Base-by-base conservation (phyloP, 2,113 vertebrate genomes). In the Phoenicopterus ruber region DNA sequence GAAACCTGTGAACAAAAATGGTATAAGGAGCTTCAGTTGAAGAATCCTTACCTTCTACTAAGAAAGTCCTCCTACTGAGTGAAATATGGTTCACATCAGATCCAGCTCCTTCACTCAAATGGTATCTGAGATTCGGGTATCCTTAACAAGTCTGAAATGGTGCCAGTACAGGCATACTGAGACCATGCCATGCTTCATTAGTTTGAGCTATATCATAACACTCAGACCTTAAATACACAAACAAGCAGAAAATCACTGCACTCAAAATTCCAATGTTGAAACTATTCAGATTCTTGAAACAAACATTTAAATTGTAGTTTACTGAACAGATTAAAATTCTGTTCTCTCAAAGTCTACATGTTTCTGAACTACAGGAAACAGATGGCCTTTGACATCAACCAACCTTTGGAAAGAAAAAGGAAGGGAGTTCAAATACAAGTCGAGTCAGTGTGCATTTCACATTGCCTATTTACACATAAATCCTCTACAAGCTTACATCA, bases 331-430 rank as follows among this genome's bases (percentile, higher is more conserved):
- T 96, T 91, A 90, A 93, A 95, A 89, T 90, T 77, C 42, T 77
- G 12, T 83, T 83, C 69, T 69, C 17, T 96, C 73, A 78, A 57
- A 55, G 71, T 59, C 91, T 95, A 50, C 22, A 63, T 72, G 38
- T 31, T 83, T 89, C 88, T 94, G 44, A 22, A 18, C 31, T 72
- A 80, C 92, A 97, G 96, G 95, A 97, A 97, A 95, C 92, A 97
- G 94, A 96, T 93, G 96, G 89, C 90, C 87, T 90, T 86, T 95
- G 84, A 94, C 85, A 97, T 59, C 65, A 85, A 25, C 20, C 22
- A 91, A 29, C 47, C 61, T 93, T 32, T 55, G n/a, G n/a, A 59
- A 93, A 80, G 42, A 91, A 93, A 91, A 88, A 84, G 93, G 84
- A 95, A 97, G 38, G 28, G 66, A 92, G 55, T 93, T 95, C 70